A percentile compares a stretch with the other conserved stretches of the same genome.
These are phyloP conservation scores for Anseranas semipalmata DNA, from an alignment of 2,113 vertebrate genomes.

Conservation along the genomic window DNA sequence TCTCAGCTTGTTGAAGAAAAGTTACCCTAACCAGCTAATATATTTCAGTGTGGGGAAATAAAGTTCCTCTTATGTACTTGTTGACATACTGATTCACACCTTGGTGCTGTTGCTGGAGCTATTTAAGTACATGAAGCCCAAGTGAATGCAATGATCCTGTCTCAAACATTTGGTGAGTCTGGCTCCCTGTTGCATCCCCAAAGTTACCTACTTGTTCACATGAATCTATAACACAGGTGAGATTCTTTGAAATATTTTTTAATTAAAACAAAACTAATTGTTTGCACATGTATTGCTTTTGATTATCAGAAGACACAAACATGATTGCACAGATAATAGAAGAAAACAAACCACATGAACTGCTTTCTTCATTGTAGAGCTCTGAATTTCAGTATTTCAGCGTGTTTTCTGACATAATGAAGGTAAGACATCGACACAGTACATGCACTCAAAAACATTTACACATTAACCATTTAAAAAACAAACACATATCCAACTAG, in stretches of 20 bases:
- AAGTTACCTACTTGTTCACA: neutral
- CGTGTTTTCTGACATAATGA: neutral
- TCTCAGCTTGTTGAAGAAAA: neutral
- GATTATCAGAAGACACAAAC: neutral
- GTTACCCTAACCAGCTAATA: conserved; percentile 37
- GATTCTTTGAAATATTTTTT: neutral
- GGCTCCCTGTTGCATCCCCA: neutral
- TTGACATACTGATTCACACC: conserved; percentile 21
- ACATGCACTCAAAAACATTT: neutral
- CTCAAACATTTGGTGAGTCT: neutral
- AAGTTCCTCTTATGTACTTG: neutral
- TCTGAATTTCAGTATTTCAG: neutral
- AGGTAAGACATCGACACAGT: neutral
- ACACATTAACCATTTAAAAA: neutral
- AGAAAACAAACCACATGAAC: neutral
- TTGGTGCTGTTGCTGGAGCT: neutral
- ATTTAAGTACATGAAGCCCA: neutral
- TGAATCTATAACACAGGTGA: neutral
- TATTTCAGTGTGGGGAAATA: conserved; percentile 20
- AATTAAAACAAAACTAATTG: neutral
- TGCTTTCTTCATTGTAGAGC: neutral
- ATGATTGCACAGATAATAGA: neutral
- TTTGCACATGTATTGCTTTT: neutral
- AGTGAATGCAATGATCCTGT: neutral
- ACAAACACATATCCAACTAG: neutral